A percentile compares a stretch with the other conserved stretches of the same genome.
These are phyloP conservation scores for Ennomos quercinarius DNA, from an alignment of 2,888 invertebrate genomes.

Conservation along the genomic window DNA sequence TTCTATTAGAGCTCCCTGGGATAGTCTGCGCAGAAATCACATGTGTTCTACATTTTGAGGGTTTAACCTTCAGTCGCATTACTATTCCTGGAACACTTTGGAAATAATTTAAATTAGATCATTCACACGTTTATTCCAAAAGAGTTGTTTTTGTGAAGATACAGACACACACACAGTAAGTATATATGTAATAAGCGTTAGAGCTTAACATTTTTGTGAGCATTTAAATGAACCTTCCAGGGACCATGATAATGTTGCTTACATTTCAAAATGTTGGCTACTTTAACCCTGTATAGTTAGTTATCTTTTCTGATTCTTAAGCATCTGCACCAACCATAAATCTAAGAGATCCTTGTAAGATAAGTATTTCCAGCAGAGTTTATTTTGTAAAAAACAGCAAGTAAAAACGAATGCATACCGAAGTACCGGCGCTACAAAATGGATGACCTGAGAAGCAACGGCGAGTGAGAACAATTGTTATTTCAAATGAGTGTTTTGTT, in stretches of 20 bases:
- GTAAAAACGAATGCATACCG: constrained; percentile 5
- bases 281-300: no score
- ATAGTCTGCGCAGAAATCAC: not conserved
- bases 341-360: not conserved
- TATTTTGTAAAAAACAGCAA: constrained; percentile 1
- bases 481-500: constrained; percentile 20
- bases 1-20: constrained; percentile 6
- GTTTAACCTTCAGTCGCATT: not conserved
- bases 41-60: constrained; percentile 2
- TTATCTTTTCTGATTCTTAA: not conserved
- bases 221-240: no score
- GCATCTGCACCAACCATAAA: not conserved
- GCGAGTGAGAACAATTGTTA: constrained; percentile 16
- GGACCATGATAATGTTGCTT: no score
- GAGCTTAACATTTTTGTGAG: no score
- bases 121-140: no score
- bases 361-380: not conserved
- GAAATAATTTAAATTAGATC: no score
- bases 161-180: no score
- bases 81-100: not conserved
- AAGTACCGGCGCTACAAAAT: constrained; percentile 2
- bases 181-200: no score
- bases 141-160: no score
- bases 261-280: no score
- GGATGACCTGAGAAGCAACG: constrained; percentile 3